phyloP scores from a whole-genome alignment of 2,113 vertebrate genomes.

The Accipiter cooperii region DNA sequence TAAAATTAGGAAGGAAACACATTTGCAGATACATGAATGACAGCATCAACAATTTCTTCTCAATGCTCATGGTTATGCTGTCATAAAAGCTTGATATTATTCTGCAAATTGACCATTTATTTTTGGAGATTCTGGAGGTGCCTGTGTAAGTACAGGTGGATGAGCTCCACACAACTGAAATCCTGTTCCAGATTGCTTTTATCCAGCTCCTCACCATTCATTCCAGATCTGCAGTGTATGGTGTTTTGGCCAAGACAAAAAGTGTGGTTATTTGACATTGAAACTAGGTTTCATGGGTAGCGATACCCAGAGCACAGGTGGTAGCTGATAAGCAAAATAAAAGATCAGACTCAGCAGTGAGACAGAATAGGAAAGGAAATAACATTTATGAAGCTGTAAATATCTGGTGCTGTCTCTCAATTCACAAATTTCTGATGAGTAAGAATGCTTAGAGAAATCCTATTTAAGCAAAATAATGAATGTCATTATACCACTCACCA shows the following conservation, averaged over 20 bases:
- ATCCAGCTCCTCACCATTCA: neutral
- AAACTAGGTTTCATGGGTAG: neutral
- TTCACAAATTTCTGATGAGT: neutral
- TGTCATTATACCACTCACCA: neutral
- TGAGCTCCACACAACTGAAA: neutral
- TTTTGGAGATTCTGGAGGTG: neutral
- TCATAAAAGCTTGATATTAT: neutral
- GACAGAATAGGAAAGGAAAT: neutral
- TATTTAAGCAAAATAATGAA: neutral
- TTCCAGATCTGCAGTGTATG: neutral
- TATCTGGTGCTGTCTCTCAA: neutral
- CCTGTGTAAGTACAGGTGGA: neutral
- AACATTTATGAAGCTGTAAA: neutral
- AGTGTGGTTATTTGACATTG: neutral
- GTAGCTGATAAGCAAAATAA: neutral
- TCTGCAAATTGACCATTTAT: neutral
- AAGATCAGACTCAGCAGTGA: neutral
- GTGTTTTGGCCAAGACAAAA: neutral
- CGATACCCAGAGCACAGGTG: neutral
- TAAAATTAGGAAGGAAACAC: slow-evolving; percentile 1
- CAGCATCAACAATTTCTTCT: neutral
- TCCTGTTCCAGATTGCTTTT: neutral
- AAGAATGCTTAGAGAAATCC: neutral
- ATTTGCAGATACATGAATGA: neutral
- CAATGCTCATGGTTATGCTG: neutral